These are phyloP conservation scores for Aporrectodea caliginosa DNA, from an alignment of 1,140 invertebrate species.

Conservation along the genomic window DNA sequence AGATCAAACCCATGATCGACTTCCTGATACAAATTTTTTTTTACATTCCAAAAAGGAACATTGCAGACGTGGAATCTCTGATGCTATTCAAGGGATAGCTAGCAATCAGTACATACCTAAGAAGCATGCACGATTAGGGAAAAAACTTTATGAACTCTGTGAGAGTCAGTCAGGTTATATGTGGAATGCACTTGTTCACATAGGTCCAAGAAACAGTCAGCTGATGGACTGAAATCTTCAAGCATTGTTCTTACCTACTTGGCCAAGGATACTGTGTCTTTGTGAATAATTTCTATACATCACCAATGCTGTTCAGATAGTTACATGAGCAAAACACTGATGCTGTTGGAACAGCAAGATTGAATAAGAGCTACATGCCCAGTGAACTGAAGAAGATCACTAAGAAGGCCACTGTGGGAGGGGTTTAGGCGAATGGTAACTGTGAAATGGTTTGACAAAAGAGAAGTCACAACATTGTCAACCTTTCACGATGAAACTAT, in stretches of 20 bases:
- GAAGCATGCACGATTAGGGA: background rate
- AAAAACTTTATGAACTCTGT: conserved; percentile 6
- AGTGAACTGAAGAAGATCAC: background rate
- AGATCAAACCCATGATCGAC: background rate
- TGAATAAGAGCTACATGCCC: background rate
- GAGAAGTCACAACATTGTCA: background rate
- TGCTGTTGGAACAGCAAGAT: background rate
- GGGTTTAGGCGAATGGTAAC: background rate
- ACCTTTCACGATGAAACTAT: background rate
- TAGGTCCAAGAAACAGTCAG: background rate
- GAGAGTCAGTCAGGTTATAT: background rate
- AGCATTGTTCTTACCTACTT: background rate
- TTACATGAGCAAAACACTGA: background rate
- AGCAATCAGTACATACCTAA: background rate
- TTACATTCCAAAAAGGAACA: background rate
- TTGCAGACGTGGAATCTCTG: background rate
- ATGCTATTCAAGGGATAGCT: conserved; percentile 1
- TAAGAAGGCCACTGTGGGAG: background rate
- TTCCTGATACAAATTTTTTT: background rate
- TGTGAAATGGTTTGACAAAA: background rate
- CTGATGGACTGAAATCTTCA: background rate
- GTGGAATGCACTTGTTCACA: conserved; percentile 5
- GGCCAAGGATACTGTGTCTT: conserved; percentile 4
- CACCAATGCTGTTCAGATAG: background rate
- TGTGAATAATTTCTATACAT: conserved; percentile 1